These are phyloP conservation scores for Cephalophus harveyi DNA, from an alignment of 2,113 vertebrate genomes.

Conservation along the genomic window DNA sequence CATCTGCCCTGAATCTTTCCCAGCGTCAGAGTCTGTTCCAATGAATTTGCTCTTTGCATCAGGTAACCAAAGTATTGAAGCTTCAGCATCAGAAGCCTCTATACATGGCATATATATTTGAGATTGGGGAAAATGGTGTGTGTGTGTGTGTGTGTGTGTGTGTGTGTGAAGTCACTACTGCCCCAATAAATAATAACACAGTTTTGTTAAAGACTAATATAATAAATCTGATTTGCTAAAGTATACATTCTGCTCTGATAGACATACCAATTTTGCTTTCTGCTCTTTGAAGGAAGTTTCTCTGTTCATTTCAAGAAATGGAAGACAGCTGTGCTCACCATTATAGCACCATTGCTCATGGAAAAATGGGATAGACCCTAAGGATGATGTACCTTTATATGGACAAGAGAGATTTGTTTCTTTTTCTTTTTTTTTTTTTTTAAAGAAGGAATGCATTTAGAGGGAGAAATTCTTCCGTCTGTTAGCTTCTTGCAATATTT, in stretches of 20 bases:
- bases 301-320: neutral
- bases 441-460: neutral
- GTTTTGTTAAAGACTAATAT: neutral
- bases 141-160: neutral
- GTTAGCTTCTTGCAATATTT: neutral
- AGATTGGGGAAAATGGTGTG: neutral
- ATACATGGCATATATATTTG: neutral
- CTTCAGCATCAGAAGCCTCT: neutral
- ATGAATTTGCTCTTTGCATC: neutral
- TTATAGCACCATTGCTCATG: neutral
- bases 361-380: neutral
- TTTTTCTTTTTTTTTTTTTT: neutral
- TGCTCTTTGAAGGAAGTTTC: neutral
- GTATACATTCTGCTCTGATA: neutral
- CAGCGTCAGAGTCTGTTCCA: neutral
- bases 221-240: neutral
- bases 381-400: neutral
- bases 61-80: neutral
- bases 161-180: neutral
- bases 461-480: neutral
- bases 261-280: neutral
- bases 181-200: neutral
- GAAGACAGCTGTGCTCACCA: neutral
- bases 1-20: neutral
- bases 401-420: neutral